phyloP scores from a whole-genome alignment of 1,140 invertebrate species.

The Gryon sp. region DNA sequence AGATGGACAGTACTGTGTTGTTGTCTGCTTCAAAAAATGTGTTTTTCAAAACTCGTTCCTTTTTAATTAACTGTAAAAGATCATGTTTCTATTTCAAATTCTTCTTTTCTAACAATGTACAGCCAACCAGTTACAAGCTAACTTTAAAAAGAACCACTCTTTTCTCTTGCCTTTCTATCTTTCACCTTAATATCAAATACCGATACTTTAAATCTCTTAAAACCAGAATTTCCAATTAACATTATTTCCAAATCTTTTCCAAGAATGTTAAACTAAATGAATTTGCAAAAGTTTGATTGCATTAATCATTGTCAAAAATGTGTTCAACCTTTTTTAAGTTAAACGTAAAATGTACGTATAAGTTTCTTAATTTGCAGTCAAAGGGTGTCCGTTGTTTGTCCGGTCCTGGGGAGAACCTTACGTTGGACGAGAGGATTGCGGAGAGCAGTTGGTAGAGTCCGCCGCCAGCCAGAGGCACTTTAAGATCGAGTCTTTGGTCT shows the following conservation, averaged over 20 bases:
- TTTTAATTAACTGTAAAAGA: constrained; percentile 54
- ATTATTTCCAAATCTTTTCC: no score
- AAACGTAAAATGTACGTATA: constrained; percentile 46
- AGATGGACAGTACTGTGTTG: constrained; percentile 10
- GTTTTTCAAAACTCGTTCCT: constrained; percentile 49
- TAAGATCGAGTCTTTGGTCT: constrained; percentile 70
- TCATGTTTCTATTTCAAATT: constrained; percentile 16
- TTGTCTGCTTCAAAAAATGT: constrained; percentile 31
- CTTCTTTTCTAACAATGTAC: constrained; percentile 12
- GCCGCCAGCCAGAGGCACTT: constrained; percentile 75
- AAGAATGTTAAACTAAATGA: no score
- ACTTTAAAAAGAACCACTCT: constrained; percentile 1
- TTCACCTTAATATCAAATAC: not conserved
- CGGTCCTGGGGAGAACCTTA: constrained; percentile 70
- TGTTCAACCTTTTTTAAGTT: no score
- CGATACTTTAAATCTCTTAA: no score
- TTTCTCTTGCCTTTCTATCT: not conserved
- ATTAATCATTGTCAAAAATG: no score
- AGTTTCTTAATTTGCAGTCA: constrained; percentile 22
- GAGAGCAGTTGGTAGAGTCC: constrained; percentile 67
- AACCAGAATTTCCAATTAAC: no score
- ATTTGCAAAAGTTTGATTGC: no score
- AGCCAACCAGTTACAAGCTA: constrained; percentile 1
- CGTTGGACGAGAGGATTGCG: constrained; percentile 46
- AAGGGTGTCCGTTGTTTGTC: constrained; percentile 48